phyloP scores from a whole-genome alignment of 2,888 invertebrate genomes.

The Graphium colonna region DNA sequence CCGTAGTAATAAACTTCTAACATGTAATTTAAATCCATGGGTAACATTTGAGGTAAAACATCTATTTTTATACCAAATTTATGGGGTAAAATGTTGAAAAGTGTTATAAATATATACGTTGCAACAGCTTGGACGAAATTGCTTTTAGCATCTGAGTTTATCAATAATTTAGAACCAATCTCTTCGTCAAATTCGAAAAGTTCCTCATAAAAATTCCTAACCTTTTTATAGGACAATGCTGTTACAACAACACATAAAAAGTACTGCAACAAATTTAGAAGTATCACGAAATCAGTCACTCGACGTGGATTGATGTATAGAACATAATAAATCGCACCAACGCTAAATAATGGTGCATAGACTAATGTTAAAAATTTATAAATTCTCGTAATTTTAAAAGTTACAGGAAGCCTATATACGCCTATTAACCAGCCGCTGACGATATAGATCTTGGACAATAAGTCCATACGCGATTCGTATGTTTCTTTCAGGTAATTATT shows the following conservation, averaged over 20 bases:
- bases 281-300: background rate
- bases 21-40: slow-evolving; percentile 15
- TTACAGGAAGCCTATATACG: slow-evolving; percentile 26
- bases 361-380: slow-evolving; percentile 9
- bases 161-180: slow-evolving; percentile 17
- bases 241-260: slow-evolving; percentile 22
- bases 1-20: slow-evolving; percentile 27
- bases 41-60: background rate
- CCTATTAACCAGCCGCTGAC: slow-evolving; percentile 24
- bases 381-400: slow-evolving; percentile 19
- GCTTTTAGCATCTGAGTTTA: background rate
- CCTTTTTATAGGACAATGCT: slow-evolving; percentile 17
- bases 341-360: slow-evolving; percentile 12
- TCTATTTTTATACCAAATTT: background rate
- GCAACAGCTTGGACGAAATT: background rate
- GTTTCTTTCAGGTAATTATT: slow-evolving; percentile 24
- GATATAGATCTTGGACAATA: slow-evolving; percentile 26
- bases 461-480: slow-evolving; percentile 19
- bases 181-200: slow-evolving; percentile 29
- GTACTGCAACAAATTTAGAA: slow-evolving; percentile 19
- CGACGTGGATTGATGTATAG: background rate
- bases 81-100: background rate
- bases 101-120: background rate
- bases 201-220: slow-evolving; percentile 27
- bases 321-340: slow-evolving; percentile 2